Conservation (phyloP, 2,888 invertebrate genomes). For the Mythimna vitellina region DNA sequence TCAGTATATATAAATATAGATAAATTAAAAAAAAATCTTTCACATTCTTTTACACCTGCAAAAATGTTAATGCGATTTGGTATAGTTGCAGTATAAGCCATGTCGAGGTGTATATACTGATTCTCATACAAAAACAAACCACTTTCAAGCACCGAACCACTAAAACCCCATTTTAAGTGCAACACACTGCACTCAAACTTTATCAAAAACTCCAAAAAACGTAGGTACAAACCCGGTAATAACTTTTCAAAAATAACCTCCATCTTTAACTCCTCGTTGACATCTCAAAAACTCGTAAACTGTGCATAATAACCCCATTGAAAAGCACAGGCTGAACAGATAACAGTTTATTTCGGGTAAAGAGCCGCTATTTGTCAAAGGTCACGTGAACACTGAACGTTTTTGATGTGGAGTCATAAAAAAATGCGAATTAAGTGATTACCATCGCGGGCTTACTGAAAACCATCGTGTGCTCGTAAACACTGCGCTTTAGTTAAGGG, state of each 20-base stretch:
- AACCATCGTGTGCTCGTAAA: slow-evolving; percentile 70
- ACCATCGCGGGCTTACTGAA: slow-evolving; percentile 70
- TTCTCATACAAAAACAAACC: not conserved
- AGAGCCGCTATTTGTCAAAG: slow-evolving; percentile 57
- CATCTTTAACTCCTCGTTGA: slow-evolving; percentile 21
- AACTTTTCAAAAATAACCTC: not conserved
- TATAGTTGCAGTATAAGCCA: too few species aligned
- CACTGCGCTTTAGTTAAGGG: slow-evolving; percentile 64
- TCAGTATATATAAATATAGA: too few species aligned
- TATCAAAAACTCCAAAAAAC: not conserved
- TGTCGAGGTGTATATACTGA: too few species aligned
- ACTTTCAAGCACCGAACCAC: not conserved
- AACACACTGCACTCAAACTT: not conserved
- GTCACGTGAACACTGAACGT: slow-evolving; percentile 50
- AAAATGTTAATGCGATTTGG: too few species aligned
- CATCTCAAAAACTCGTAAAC: slow-evolving; percentile 45
- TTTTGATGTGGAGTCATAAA: slow-evolving; percentile 70
- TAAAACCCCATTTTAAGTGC: not conserved
- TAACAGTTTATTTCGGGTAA: slow-evolving; percentile 46
- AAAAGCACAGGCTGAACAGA: slow-evolving; percentile 27
- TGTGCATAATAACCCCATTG: slow-evolving; percentile 44
- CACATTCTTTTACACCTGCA: too few species aligned
- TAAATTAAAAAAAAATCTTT: too few species aligned
- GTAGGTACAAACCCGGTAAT: not conserved
- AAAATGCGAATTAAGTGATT: slow-evolving; percentile 73